These are phyloP conservation scores for Bombus sylvicola DNA, from an alignment of 1,140 invertebrate species.

Conservation along the genomic window DNA sequence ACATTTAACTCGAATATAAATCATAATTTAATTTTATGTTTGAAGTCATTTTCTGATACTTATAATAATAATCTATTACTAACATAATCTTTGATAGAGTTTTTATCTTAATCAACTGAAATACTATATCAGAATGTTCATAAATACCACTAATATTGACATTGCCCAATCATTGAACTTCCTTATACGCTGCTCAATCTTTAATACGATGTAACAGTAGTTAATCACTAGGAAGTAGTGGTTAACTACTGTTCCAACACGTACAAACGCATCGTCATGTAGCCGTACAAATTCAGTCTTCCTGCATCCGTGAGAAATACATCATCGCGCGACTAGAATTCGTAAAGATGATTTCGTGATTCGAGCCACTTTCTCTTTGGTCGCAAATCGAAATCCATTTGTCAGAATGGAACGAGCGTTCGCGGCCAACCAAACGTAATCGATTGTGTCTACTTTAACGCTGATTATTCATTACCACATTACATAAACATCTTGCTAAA, in stretches of 20 bases:
- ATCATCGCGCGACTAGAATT: conserved; percentile 17
- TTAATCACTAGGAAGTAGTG: neutral
- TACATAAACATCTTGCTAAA: neutral
- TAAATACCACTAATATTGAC: neutral
- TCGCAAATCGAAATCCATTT: conserved; percentile 25
- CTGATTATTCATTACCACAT: conserved; percentile 12
- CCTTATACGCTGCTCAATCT: neutral
- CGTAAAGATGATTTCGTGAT: conserved; percentile 28
- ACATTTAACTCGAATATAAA: no score
- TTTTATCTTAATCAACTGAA: neutral
- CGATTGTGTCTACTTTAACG: neutral
- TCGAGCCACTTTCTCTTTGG: conserved; percentile 33
- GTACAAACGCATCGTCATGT: neutral
- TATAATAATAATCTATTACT: neutral
- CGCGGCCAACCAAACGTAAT: conserved; percentile 7
- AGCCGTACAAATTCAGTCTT: neutral
- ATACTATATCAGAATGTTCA: neutral
- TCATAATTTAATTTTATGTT: neutral
- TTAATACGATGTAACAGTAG: neutral
- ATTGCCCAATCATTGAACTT: neutral
- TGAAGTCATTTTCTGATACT: neutral
- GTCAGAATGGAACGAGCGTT: conserved; percentile 7
- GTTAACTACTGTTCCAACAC: neutral
- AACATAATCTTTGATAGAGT: no score
- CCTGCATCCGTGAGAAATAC: conserved; percentile 26